These are phyloP conservation scores for Tupiocoris notatus DNA, from an alignment of 2,888 invertebrate species.

Conservation along the genomic window DNA sequence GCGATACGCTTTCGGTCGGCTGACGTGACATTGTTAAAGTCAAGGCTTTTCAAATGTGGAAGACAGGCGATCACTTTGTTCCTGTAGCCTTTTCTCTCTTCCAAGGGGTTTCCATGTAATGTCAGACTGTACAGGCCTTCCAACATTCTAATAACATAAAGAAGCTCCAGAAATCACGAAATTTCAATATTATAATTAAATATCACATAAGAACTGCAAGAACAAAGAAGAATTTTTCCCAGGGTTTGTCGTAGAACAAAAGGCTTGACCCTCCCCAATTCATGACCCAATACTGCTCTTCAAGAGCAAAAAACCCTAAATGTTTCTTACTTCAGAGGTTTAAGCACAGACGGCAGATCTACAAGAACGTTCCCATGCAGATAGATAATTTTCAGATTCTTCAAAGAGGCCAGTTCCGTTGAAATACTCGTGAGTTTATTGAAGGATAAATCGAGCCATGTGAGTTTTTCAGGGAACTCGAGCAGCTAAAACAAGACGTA, in stretches of 20 bases:
- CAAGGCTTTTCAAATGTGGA: conserved; percentile 50
- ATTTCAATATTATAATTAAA: neutral
- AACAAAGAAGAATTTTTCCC: neutral
- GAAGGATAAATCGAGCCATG: conserved; percentile 52
- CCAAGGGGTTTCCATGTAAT: conserved; percentile 53
- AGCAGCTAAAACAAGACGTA: conserved; percentile 50
- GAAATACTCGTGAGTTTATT: conserved; percentile 49
- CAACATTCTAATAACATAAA: conserved; percentile 47
- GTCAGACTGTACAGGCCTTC: conserved; percentile 51
- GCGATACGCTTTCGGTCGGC: conserved; percentile 46
- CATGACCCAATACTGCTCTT: too few relatives aligned
- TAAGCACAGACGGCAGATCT: conserved; percentile 47
- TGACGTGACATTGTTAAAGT: conserved; percentile 51
- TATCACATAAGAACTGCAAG: neutral
- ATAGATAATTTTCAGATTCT: conserved; percentile 50
- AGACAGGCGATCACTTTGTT: conserved; percentile 48
- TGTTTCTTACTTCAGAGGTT: conserved; percentile 48
- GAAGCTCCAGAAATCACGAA: too few relatives aligned
- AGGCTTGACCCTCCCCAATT: too few relatives aligned
- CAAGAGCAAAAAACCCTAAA: neutral
- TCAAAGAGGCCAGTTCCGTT: conserved; percentile 49
- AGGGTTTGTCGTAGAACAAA: too few relatives aligned
- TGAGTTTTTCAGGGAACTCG: conserved; percentile 51
- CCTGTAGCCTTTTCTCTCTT: conserved; percentile 51
- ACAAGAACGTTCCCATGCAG: conserved; percentile 51